Evolutionary conservation across 2,797 vertebrate species (phyloP).

Genomic region (Coregonus ussuriensis): DNA sequence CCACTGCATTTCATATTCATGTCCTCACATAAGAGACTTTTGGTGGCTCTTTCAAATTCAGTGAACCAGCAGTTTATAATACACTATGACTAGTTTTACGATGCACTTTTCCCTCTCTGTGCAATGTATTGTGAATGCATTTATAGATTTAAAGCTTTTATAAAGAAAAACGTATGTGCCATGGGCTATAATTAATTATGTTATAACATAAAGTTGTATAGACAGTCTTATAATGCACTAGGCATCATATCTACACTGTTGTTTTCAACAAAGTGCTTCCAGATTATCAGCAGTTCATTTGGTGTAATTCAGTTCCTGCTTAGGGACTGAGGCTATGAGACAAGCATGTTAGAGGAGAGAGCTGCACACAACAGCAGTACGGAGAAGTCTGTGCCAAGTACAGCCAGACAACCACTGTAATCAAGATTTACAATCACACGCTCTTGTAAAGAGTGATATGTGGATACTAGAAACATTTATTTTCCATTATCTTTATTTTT

Average conservation of each 20-base stretch:
- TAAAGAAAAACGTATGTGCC: too few species aligned
- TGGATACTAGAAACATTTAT: conserved; percentile 17
- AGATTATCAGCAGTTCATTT: neutral
- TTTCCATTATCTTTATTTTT: conserved; percentile 28
- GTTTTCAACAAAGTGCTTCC: too few species aligned
- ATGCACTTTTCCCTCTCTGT: too few species aligned
- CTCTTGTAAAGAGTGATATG: conserved; percentile 8
- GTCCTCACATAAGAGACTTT: neutral
- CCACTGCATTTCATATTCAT: too few species aligned
- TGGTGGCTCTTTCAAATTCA: neutral
- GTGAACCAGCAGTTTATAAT: neutral
- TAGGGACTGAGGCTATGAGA: too few species aligned
- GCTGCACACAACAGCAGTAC: neutral
- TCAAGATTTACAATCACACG: neutral
- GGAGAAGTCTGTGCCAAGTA: neutral
- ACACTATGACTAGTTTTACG: neutral
- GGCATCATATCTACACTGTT: too few species aligned
- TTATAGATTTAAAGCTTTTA: too few species aligned
- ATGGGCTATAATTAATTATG: too few species aligned
- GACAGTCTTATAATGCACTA: too few species aligned
- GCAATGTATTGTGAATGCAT: neutral
- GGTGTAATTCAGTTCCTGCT: neutral
- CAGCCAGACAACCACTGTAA: neutral
- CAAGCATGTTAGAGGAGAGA: too few species aligned
- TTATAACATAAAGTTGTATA: too few species aligned